These are phyloP conservation scores for Trochalopteron elliotii DNA, from an alignment of 2,113 vertebrate genomes.

Conservation along the genomic window DNA sequence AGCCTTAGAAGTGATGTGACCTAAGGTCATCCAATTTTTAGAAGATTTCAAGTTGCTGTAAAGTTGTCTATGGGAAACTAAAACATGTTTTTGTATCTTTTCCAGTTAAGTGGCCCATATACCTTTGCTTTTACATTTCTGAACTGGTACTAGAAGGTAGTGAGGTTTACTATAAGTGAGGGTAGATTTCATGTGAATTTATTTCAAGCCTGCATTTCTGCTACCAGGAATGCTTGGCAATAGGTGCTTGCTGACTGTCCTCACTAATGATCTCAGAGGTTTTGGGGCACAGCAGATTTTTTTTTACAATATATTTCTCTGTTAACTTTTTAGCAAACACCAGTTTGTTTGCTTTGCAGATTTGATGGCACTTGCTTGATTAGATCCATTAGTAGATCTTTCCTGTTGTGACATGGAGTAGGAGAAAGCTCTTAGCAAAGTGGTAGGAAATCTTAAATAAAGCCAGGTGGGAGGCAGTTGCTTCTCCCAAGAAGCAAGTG, in stretches of 20 bases:
- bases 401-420: background rate
- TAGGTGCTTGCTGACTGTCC: background rate
- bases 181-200: background rate
- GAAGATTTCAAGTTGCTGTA: background rate
- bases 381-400: background rate
- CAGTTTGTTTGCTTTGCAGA: background rate
- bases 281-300: background rate
- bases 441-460: background rate
- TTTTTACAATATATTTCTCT: background rate
- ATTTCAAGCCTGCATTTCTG: background rate
- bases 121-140: background rate
- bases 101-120: background rate
- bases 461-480: background rate
- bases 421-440: background rate
- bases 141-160: background rate
- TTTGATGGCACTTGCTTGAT: background rate
- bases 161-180: background rate
- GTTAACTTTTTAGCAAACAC: background rate
- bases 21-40: background rate
- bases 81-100: background rate
- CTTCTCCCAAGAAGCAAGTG: background rate
- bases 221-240: background rate
- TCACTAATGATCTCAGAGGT: background rate
- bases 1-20: background rate
- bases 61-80: background rate